Base-by-base conservation (phyloP, 2,888 invertebrate genomes). In the Cryptosula pallasiana region DNA sequence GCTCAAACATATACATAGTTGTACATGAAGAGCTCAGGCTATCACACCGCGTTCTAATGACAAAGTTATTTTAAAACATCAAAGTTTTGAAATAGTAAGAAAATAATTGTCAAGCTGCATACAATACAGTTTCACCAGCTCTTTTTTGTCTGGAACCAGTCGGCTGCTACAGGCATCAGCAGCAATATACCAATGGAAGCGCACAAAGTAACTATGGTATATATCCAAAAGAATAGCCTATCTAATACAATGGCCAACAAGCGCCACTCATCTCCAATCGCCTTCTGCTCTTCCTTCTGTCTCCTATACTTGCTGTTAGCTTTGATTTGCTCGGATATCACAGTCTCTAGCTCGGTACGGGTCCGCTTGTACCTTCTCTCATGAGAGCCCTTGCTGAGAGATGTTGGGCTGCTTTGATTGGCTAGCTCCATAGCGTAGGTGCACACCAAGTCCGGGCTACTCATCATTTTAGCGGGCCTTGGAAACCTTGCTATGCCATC, bases 181-280 rank as follows among this genome's bases (percentile, higher is more conserved):
- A 84, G 79, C n/a, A 85, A 76, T 71, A 84, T 82, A 27, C 80
- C 77, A 27, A 84, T 69, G 3, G 84, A 81, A 1, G 84, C 82
- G 34, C 81, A 72, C 16, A 79, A 72, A 3, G 84, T 78, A 13
- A 80, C 80, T 34, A 81, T 72, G 1, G 83, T 76, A 76, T 85
- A 84, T 16, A 84, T 71, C 83, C 83, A 83, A 76, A 84, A 84
- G 63, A 84, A 76, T 73, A 82, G 77, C 34, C 84, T 75, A 75
- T 84, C 84, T 77, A 84, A 80, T 23, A 84, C 79, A 69, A 81
- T 78, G 0, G 84, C 84, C 34, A 84, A 81, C 74, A 84, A 78
- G 55, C 80, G 78, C 84, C 84, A 84, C 75, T 84, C 84, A 63
- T 81, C 79, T 23, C 83, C 79, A 32, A 83, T 79, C 72, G 78